Base-by-base conservation (phyloP, 2,113 vertebrate species). In the Anolis carolinensis region DNA sequence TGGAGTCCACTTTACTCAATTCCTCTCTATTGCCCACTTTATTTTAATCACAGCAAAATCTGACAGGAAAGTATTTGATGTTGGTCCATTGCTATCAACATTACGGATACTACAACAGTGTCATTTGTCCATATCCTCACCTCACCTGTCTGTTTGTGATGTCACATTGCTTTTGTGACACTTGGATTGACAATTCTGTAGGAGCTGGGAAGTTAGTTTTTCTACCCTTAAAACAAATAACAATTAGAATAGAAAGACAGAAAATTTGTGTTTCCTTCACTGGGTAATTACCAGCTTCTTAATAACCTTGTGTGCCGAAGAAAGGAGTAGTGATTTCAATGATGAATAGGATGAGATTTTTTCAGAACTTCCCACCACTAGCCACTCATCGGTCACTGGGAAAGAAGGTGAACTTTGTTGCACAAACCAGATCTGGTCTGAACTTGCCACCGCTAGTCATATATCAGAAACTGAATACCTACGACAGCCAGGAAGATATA, bases 161-260 rank as follows among this genome's bases (percentile, higher is more conserved):
- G 68, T 68, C 62, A 44, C 27, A 67, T 23, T 82, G 59, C 75
- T 88, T 85, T 92, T 95, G 88, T 95, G 94, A 95, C 72, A 48
- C 81, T 83, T 65, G 32, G 89, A 87, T 91, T 87, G 75, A 36
- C 21, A 77, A 70, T 2, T 76, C 55, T 59, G 5, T 34, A 73
- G 79, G 80, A 81, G n/a, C n/a, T 21, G 77, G 14, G 18, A 55
- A 82, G 1, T 16, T 59, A 39, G 25, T 1, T 13, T 50, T 59
- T 75, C 73, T 3, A 5, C 5, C 6, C 5, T 39, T 32, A 39
- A 9, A 27, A 27, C 70, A 84, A 63, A 50, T 7, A 36, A 5
- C 27, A 70, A n/a, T 39, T 21, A 82, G 25, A 11, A 67, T 4
- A 48, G 36, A 79, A 73, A 79, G 67, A 48, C 25, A 72, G 25